A percentile compares a stretch with the other conserved stretches of the same genome.
phyloP scores from a whole-genome alignment of 2,113 vertebrate species.

The Astatoreochromis straeleni region DNA sequence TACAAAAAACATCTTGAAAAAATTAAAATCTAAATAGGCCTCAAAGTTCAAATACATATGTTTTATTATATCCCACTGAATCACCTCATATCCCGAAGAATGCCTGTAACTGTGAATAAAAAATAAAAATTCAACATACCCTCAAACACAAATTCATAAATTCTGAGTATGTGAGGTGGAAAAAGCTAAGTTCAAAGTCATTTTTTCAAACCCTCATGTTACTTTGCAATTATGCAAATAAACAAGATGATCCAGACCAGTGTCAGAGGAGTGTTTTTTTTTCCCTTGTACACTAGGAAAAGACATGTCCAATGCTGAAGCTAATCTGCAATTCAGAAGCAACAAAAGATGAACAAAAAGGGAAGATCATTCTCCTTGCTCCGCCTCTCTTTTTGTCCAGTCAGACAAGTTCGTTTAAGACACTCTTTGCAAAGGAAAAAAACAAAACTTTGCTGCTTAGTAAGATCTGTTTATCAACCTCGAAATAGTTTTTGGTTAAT shows the following conservation, averaged over 20 bases:
- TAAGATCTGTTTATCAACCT: neutral
- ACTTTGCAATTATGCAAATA: neutral
- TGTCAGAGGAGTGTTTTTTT: neutral
- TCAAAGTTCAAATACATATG: neutral
- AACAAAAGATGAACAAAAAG: neutral
- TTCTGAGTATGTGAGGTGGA: neutral
- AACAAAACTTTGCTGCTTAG: neutral
- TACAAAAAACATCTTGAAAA: neutral
- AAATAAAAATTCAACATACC: neutral
- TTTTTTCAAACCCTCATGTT: neutral
- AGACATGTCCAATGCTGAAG: neutral
- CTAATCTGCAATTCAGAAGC: neutral
- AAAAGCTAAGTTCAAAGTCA: neutral
- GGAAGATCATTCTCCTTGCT: neutral
- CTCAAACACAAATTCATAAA: neutral
- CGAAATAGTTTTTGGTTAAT: neutral
- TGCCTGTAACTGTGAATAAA: neutral
- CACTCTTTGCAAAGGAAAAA: neutral
- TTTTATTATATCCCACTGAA: neutral
- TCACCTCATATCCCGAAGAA: neutral
- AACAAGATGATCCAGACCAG: neutral
- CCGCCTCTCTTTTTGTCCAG: neutral
- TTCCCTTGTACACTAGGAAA: neutral
- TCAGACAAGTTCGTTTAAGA: neutral
- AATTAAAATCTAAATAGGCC: rapidly evolving